Conservation (phyloP, 1,140 invertebrate genomes). For the Drosophila melanogaster region Release_6_plus_ISO1_MT NT_033777.3:7013501-7014000, state of each 20-base stretch:
- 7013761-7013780: conserved; percentile 84
- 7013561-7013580: conserved; percentile 84
- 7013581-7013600: conserved; percentile 66
- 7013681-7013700: conserved; percentile 59
- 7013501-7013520: conserved; percentile 84
- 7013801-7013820: conserved; percentile 28
- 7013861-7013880: conserved; percentile 68
- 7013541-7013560: conserved; percentile 84
- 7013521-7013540: conserved; percentile 84
- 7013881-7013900: conserved; percentile 81
- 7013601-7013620: conserved; percentile 44
- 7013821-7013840: conserved; percentile 48
- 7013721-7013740: conserved; percentile 61
- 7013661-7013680: conserved; percentile 30
- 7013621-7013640: conserved; percentile 6
- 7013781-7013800: conserved; percentile 52
- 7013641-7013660: conserved; percentile 57
- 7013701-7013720: conserved; percentile 48
- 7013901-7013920: conserved; percentile 84
- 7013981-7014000: not conserved
- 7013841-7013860: conserved; percentile 48
- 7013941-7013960: conserved; percentile 71
- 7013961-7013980: conserved; percentile 51
- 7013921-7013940: conserved; percentile 63
- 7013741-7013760: conserved; percentile 84